Base-by-base conservation (phyloP, 2,888 invertebrate genomes). In the Aplocera efformata region DNA sequence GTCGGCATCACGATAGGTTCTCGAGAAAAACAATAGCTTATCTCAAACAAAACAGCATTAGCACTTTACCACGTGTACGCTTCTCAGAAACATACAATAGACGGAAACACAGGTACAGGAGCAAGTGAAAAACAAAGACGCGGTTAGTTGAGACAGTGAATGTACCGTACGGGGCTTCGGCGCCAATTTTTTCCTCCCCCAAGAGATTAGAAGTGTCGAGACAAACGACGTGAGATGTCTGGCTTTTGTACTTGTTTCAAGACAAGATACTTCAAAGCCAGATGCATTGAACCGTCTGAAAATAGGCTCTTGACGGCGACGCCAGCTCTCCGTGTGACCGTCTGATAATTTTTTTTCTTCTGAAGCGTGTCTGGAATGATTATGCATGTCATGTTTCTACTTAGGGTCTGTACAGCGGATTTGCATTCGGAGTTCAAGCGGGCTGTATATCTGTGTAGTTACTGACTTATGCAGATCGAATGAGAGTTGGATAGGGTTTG, bases 181-280 rank as follows among this genome's bases (percentile, higher is more conserved):
- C 86, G 86, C 86, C 86, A 82, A 78, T 64, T 86, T 86, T 88
- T 79, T 72, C 56, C 53, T 55, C 63, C 51, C 57, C 57, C 42
- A 48, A 63, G 60, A 72, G 76, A 76, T 79, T 75, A 73, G 60
- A 81, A 79, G 85, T 83, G 86, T 79, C 60, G 74, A 71, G 61
- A 77, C 83, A 84, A 86, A 88, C 64, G 80, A 83, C 64, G 73
- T 76, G 76, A 72, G 71, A 79, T 68, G 72, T 83, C 85, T 86
- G 85, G 69, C 69, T 81, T 83, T 79, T 83, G 79, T 84, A 76
- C 60, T 63, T 56, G 63, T 70, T 65, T 60, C 63, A 29, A 56
- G 50, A 48, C 27, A n/a, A 38, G 63, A 42, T 60, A 68, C 67
- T 70, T 65, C 66, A 66, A 56, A 26, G 40, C 45, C 45, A 40